Percentiles rank a stretch among this genome's conserved stretches.
Conservation (phyloP, 1,140 invertebrate species). For the Phymorhynchus buccinoides region DNA sequence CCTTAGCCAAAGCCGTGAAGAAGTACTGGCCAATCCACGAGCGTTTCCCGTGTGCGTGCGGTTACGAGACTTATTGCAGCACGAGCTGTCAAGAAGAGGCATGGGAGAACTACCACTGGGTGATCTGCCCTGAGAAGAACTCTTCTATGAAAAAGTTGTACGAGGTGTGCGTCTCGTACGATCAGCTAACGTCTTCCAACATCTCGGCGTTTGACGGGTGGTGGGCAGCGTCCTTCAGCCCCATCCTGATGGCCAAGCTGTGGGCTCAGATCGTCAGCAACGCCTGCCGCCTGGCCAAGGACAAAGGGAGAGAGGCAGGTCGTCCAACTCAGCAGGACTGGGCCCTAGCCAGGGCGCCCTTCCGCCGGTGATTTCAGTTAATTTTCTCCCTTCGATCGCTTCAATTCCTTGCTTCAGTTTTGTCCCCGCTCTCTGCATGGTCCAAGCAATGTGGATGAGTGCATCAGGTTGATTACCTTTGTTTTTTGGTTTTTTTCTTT, state of each 20-base stretch:
- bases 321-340: slow-evolving; percentile 45
- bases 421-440: neutral
- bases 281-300: slow-evolving; percentile 48
- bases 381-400: neutral
- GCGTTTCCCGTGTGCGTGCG: slow-evolving; percentile 49
- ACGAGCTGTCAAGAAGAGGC: slow-evolving; percentile 52
- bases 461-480: neutral
- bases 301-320: slow-evolving; percentile 26
- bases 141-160: slow-evolving; percentile 46
- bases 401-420: neutral
- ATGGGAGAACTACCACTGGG: slow-evolving; percentile 56
- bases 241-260: slow-evolving; percentile 55
- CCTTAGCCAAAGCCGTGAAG: slow-evolving; percentile 47
- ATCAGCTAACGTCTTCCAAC: slow-evolving; percentile 31
- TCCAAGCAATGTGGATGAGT: too few species aligned
- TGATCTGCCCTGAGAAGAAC: slow-evolving; percentile 55
- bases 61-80: slow-evolving; percentile 56
- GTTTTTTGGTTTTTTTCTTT: too few species aligned
- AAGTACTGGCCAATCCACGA: slow-evolving; percentile 54
- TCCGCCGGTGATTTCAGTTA: slow-evolving; percentile 29
- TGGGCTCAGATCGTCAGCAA: slow-evolving; percentile 56
- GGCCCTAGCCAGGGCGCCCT: slow-evolving; percentile 52
- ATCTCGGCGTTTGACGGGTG: slow-evolving; percentile 48
- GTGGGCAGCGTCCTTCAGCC: slow-evolving; percentile 64
- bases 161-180: slow-evolving; percentile 52